Base-by-base conservation (phyloP, 2,888 invertebrate species). In the Leucophenga montana region DNA sequence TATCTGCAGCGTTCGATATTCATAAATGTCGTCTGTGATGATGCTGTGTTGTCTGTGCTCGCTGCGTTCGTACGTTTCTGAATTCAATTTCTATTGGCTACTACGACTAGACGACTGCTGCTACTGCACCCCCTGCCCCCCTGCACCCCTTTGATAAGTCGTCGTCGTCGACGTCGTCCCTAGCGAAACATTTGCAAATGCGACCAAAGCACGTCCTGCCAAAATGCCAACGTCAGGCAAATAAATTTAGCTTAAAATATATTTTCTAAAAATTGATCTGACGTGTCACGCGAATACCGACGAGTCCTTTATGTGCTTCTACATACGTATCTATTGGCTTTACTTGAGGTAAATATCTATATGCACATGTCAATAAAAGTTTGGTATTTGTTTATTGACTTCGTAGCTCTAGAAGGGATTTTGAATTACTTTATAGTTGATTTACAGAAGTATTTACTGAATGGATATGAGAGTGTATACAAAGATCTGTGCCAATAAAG, bases 241-340 rank as follows among this genome's bases (percentile, higher is more conserved):
- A 85, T 85, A 85, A 85, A 85, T 85, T 84, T 82, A 78, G 76
- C 78, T 82, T 83, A 81, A 85, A 80, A 85, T 85, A 85, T 77
- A 77, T 86, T 84, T 86, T 84, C 80, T 82, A 78, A 75, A 86
- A 85, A 85, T 85, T 86, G 85, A 85, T 79, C 84, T 85, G 85
- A 86, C 85, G 80, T 85, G 85, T 85, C 85, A 85, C 85, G 85
- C 85, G 85, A 84, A 71, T 73, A 70, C 70, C 71, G 66, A 66
- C 46, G 18, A 20, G 31, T 31, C 4, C 39, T 59, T 3, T 59
- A 6, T 14, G 13, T 22, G 31, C 57, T 61, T 39, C 14, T 20
- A 50, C 14, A 64, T 50, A 16, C 18, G 16, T n/a, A 11, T 3
- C 11, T 39, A 39, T 39, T 39, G 9, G 9, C 11, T 1, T 39